Conservation (phyloP, 2,888 invertebrate species). For the Torymus tubicola region DNA sequence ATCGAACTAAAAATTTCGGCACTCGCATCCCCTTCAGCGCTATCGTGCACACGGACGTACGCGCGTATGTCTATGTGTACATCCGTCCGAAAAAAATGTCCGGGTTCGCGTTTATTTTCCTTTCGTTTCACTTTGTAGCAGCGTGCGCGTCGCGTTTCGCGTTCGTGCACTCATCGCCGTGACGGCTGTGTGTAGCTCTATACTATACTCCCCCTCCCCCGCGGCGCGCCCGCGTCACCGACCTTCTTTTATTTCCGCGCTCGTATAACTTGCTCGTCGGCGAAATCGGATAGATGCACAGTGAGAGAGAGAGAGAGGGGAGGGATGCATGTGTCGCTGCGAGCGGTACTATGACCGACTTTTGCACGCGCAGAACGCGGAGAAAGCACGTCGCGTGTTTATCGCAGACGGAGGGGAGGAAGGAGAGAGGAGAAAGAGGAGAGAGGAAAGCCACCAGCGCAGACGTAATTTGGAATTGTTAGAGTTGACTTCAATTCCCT, state of each 20-base stretch:
- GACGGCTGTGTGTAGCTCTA: too few relatives aligned
- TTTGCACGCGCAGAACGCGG: conserved; percentile 3
- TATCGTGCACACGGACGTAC: too few relatives aligned
- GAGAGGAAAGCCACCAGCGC: conserved; percentile 3
- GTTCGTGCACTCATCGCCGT: background rate
- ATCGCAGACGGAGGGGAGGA: background rate
- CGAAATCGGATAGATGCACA: background rate
- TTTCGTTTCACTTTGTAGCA: conserved; percentile 3
- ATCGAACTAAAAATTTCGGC: background rate
- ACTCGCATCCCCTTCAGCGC: background rate
- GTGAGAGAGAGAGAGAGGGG: too few relatives aligned
- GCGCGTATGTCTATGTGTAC: too few relatives aligned
- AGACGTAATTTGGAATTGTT: conserved; percentile 49
- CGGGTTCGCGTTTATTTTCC: too few relatives aligned
- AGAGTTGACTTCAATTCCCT: conserved; percentile 45
- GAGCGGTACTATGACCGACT: conserved; percentile 23
- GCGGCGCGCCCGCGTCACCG: background rate
- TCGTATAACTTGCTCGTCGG: conserved; percentile 6
- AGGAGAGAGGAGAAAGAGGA: background rate
- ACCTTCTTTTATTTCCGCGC: conserved; percentile 33
- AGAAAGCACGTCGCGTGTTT: conserved; percentile 5
- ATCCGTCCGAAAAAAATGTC: too few relatives aligned
- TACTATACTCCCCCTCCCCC: background rate
- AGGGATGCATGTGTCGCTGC: background rate
- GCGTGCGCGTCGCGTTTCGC: background rate